Evolutionary conservation across 2,888 invertebrate species (phyloP).

Genomic region (Andrena hattorfiana): DNA sequence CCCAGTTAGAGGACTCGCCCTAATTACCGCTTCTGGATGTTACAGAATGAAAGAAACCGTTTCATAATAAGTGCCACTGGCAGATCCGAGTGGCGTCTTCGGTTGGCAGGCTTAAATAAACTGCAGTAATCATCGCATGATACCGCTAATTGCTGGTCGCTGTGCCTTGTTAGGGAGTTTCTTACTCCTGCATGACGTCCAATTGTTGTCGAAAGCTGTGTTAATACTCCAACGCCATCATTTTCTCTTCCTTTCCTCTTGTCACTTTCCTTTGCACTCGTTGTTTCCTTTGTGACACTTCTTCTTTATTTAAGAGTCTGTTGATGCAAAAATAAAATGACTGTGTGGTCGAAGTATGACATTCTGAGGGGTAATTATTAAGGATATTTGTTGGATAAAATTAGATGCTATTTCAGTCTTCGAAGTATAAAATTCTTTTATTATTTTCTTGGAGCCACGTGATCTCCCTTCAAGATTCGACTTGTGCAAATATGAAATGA

Average conservation of each 20-base stretch:
- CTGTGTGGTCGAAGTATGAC: no score
- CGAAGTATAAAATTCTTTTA: no score
- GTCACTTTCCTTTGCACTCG: neutral
- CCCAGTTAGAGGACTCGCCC: conserved; percentile 32
- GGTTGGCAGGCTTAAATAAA: conserved; percentile 47
- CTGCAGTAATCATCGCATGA: conserved; percentile 53
- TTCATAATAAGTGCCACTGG: conserved; percentile 40
- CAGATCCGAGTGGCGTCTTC: conserved; percentile 3
- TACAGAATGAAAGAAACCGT: conserved; percentile 50
- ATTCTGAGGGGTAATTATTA: no score
- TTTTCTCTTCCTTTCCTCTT: neutral
- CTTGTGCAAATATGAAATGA: no score
- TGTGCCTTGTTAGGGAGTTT: conserved; percentile 34
- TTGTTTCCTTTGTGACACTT: neutral
- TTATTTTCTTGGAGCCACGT: no score
- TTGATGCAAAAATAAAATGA: no score
- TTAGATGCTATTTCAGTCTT: no score
- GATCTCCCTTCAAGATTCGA: no score
- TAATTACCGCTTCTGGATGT: conserved; percentile 56
- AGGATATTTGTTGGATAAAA: no score
- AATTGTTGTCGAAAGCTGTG: conserved; percentile 30
- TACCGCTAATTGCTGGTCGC: conserved; percentile 56
- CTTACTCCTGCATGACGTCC: conserved; percentile 35
- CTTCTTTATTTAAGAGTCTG: no score
- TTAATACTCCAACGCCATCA: neutral